Evolutionary conservation across 2,797 vertebrate species (phyloP).

Genomic region (Helarctos malayanus): DNA sequence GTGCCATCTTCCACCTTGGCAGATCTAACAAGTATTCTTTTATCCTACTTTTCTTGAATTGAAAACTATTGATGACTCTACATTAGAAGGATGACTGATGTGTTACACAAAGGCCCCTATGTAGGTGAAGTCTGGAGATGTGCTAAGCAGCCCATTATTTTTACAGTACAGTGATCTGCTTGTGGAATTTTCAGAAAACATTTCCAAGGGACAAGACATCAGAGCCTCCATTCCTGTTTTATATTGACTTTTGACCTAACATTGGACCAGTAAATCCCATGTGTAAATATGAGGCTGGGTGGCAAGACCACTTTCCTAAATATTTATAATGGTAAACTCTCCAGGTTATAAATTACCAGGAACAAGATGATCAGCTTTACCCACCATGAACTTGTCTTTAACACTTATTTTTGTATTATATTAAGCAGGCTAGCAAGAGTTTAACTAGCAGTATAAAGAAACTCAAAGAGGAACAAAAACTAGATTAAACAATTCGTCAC

Average conservation of each 20-base stretch:
- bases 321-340: slow-evolving; percentile 63
- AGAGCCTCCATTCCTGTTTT: slow-evolving; percentile 58
- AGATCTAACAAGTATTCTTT: slow-evolving; percentile 72
- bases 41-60: slow-evolving; percentile 69
- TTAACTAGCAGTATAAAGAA: slow-evolving; percentile 34
- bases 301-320: slow-evolving; percentile 62
- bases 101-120: slow-evolving; percentile 51
- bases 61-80: slow-evolving; percentile 51
- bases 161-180: slow-evolving; percentile 60
- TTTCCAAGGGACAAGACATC: slow-evolving; percentile 44
- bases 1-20: not conserved
- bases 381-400: not conserved
- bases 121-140: slow-evolving; percentile 64
- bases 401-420: slow-evolving; percentile 31
- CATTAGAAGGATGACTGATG: slow-evolving; percentile 69
- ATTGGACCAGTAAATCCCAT: slow-evolving; percentile 29
- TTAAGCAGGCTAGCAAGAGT: slow-evolving; percentile 29
- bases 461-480: slow-evolving; percentile 52
- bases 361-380: slow-evolving; percentile 27
- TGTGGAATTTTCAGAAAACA: slow-evolving; percentile 68
- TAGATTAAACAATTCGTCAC: slow-evolving; percentile 55
- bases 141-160: slow-evolving; percentile 68
- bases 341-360: slow-evolving; percentile 60
- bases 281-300: slow-evolving; percentile 60
- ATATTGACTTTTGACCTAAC: slow-evolving; percentile 63